These are phyloP conservation scores for Laticauda laticaudata DNA, from an alignment of 2,113 vertebrate species.

Conservation along the genomic window DNA sequence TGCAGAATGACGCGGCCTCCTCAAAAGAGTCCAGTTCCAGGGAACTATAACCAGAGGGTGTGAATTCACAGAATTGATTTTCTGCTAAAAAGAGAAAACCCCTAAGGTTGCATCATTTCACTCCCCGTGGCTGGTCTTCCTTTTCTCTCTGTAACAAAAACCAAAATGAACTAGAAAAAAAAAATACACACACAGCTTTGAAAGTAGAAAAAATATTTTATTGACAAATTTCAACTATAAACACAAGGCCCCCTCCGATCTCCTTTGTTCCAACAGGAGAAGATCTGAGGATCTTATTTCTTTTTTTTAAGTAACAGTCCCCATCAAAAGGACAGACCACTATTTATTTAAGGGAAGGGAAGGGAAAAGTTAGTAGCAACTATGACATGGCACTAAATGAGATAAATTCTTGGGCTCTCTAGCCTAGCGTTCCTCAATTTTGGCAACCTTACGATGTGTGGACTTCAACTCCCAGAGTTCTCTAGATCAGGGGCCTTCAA, in stretches of 20 bases:
- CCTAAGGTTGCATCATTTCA: background rate
- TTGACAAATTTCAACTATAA: background rate
- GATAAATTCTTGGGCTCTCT: background rate
- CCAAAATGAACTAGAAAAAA: no score
- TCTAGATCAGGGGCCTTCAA: no score
- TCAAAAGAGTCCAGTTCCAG: background rate
- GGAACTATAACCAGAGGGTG: background rate
- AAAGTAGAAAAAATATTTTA: constrained; percentile 35
- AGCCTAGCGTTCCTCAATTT: background rate
- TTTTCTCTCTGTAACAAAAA: no score
- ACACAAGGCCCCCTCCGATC: no score
- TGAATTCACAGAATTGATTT: background rate
- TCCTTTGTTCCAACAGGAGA: background rate
- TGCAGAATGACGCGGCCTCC: background rate
- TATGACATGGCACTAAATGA: background rate
- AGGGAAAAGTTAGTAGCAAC: background rate
- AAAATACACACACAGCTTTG: background rate
- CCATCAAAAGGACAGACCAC: background rate
- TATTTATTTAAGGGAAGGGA: background rate
- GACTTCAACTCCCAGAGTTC: background rate
- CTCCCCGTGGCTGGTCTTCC: background rate
- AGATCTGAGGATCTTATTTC: no score
- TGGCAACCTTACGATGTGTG: background rate
- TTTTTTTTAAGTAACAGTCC: constrained; percentile 12
- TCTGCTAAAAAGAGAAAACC: background rate